A percentile compares a stretch with the other conserved stretches of the same genome.
These are phyloP conservation scores for Coptotermes formosanus DNA, from an alignment of 1,140 invertebrate genomes.

Conservation along the genomic window DNA sequence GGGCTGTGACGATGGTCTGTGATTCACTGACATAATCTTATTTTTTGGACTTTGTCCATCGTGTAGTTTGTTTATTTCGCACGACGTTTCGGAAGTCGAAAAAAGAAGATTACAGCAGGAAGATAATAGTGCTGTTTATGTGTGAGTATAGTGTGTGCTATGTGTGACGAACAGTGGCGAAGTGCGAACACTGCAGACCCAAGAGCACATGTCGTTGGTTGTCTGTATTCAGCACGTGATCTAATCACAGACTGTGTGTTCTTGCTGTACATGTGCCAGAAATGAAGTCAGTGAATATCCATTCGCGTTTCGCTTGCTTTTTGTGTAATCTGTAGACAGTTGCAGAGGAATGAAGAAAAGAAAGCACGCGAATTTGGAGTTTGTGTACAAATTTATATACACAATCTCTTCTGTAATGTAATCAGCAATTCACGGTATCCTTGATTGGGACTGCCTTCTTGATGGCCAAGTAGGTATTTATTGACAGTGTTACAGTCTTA, in stretches of 20 bases:
- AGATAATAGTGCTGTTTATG: too few species aligned
- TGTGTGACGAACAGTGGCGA: too few species aligned
- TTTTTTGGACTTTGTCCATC: too few species aligned
- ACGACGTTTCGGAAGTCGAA: too few species aligned
- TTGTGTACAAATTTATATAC: slow-evolving; percentile 12
- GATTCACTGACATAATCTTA: too few species aligned
- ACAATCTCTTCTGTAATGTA: neutral
- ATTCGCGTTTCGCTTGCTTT: neutral
- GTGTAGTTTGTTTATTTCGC: too few species aligned
- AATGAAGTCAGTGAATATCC: neutral
- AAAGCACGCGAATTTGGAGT: neutral
- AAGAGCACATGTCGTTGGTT: neutral
- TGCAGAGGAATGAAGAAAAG: neutral
- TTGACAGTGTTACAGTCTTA: neutral
- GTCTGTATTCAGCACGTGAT: neutral
- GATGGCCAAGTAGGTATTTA: neutral
- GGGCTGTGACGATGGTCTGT: too few species aligned
- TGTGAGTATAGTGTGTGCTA: too few species aligned
- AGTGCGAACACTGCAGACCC: neutral
- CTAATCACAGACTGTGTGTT: neutral
- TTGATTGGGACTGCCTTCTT: neutral
- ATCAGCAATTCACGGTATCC: neutral
- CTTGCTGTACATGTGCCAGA: neutral
- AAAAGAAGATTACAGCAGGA: too few species aligned
- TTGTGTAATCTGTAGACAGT: neutral